A percentile compares a stretch with the other conserved stretches of the same genome.
These are phyloP conservation scores for Stylophora pistillata DNA, from an alignment of 64 coral and sea anemone genomes.

Conservation along the genomic window DNA sequence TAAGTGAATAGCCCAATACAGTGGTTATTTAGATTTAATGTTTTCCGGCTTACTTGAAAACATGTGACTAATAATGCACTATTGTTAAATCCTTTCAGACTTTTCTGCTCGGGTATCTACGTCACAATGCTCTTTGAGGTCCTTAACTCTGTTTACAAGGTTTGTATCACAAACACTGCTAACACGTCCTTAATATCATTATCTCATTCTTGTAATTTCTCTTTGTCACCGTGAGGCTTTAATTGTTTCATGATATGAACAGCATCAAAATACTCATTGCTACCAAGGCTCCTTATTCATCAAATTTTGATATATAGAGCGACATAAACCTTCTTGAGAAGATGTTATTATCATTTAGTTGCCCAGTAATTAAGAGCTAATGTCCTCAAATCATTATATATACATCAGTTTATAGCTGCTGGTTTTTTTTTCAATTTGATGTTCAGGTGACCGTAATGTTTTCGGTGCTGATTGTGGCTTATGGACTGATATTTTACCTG, in stretches of 20 bases:
- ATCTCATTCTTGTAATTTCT: too few species aligned
- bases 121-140: slow-evolving; percentile 69
- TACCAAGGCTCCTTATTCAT: neutral
- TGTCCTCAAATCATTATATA: too few species aligned
- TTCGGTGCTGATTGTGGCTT: slow-evolving; percentile 21
- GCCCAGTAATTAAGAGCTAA: too few species aligned
- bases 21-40: too few species aligned
- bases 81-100: slow-evolving; percentile 22
- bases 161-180: neutral
- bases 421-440: neutral
- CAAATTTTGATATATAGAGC: too few species aligned
- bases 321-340: too few species aligned
- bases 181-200: neutral
- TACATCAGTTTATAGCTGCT: neutral
- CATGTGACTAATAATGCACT: too few species aligned
- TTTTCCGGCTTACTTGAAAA: too few species aligned
- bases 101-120: slow-evolving; percentile 51
- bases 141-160: slow-evolving; percentile 45
- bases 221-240: too few species aligned
- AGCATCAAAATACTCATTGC: too few species aligned
- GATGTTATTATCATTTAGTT: too few species aligned
- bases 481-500: slow-evolving; percentile 12
- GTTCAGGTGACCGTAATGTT: slow-evolving; percentile 13
- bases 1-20: neutral
- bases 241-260: too few species aligned